phyloP scores from a whole-genome alignment of 2,888 invertebrate species.

The Stenodema calcarata region DNA sequence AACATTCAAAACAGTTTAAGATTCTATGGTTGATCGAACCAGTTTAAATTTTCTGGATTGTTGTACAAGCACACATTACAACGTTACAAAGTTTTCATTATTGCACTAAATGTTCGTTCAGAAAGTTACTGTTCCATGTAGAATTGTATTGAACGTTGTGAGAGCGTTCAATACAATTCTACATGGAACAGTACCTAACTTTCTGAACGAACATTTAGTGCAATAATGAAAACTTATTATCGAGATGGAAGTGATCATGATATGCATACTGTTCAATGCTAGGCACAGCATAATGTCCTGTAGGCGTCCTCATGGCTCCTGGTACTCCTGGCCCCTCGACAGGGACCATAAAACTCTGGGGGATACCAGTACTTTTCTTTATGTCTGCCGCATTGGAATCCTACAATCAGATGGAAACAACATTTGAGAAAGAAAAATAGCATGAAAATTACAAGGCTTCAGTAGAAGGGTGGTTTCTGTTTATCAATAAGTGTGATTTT shows the following conservation, averaged over 20 bases:
- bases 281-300: conserved; percentile 87
- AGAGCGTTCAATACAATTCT: neutral
- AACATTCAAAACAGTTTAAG: too few species aligned
- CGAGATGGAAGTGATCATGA: too few species aligned
- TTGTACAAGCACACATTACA: too few species aligned
- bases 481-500: too few species aligned
- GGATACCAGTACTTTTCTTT: conserved; percentile 96
- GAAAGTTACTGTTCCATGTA: neutral
- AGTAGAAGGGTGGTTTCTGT: too few species aligned
- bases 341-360: conserved; percentile 92
- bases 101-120: too few species aligned
- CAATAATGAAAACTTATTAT: neutral
- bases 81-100: too few species aligned
- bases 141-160: neutral
- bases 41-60: too few species aligned
- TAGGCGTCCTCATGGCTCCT: conserved; percentile 89
- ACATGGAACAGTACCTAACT: neutral
- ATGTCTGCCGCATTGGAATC: conserved; percentile 62
- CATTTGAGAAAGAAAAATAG: neutral
- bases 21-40: too few species aligned
- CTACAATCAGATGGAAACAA: conserved; percentile 30
- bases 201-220: too few species aligned
- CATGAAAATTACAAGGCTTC: too few species aligned
- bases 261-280: conserved; percentile 81
- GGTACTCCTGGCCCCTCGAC: conserved; percentile 88